These are phyloP conservation scores for Apogon hyalosoma DNA, from an alignment of 2,797 vertebrate genomes.

Conservation along the genomic window DNA sequence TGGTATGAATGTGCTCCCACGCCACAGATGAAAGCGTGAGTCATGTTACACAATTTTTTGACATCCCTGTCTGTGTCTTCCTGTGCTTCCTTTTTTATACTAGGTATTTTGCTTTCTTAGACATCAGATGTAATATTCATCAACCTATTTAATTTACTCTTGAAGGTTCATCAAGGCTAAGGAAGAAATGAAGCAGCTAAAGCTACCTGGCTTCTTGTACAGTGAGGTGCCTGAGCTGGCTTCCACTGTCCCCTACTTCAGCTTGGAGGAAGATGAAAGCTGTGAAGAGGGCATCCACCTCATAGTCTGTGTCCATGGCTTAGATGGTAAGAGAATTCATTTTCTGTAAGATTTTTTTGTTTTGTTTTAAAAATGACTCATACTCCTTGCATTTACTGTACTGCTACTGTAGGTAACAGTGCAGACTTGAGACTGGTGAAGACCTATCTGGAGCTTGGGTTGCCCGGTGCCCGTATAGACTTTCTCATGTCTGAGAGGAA, in stretches of 20 bases:
- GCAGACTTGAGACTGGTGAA: constrained; percentile 97
- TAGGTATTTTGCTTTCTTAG: constrained; percentile 2
- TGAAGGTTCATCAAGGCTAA: constrained; percentile 94
- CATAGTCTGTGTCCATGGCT: constrained; percentile 96
- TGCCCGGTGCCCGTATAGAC: constrained; percentile 94
- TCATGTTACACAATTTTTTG: constrained; percentile 55
- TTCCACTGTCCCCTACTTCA: constrained; percentile 95
- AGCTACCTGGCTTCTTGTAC: constrained; percentile 95
- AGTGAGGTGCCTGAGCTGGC: constrained; percentile 93
- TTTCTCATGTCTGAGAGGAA: constrained; percentile 99
- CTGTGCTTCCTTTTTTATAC: not conserved
- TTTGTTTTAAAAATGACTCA: not conserved
- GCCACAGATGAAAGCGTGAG: constrained; percentile 94
- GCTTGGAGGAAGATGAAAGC: constrained; percentile 92
- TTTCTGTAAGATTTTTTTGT: not conserved
- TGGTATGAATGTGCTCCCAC: constrained; percentile 93
- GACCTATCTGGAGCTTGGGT: constrained; percentile 96
- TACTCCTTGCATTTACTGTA: not conserved
- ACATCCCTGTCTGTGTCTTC: not conserved
- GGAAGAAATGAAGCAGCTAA: constrained; percentile 94
- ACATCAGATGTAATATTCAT: constrained; percentile 21
- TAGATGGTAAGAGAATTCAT: constrained; percentile 87
- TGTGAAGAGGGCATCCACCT: constrained; percentile 95
- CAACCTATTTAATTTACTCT: constrained; percentile 4
- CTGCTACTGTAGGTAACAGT: constrained; percentile 89